Evolutionary conservation across 2,888 invertebrate species (phyloP).

Genomic region (Linnaemya vulpina): DNA sequence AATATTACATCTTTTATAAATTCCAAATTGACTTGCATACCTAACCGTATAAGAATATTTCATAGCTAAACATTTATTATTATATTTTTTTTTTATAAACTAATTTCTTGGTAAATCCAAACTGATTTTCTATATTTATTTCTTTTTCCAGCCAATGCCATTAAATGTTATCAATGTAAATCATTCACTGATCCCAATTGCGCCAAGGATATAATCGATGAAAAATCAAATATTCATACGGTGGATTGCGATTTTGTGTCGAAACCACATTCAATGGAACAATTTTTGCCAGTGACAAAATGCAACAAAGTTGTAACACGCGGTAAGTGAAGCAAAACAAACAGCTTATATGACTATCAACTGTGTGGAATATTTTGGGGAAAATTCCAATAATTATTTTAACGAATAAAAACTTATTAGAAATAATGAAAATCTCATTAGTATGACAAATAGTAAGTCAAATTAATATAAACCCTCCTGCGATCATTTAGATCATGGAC

Average conservation of each 20-base stretch:
- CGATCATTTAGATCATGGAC: not conserved
- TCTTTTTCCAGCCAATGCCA: slow-evolving; percentile 77
- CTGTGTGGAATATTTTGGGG: not conserved
- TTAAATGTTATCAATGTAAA: slow-evolving; percentile 81
- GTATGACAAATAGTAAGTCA: slow-evolving; percentile 5
- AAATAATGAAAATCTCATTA: slow-evolving; percentile 38
- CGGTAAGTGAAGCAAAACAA: slow-evolving; percentile 73
- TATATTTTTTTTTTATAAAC: too few species aligned
- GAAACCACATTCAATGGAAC: slow-evolving; percentile 76
- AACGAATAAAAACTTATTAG: not conserved
- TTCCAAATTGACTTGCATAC: too few species aligned
- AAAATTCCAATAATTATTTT: not conserved
- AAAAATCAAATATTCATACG: slow-evolving; percentile 74
- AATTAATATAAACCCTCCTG: slow-evolving; percentile 6
- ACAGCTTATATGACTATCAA: not conserved
- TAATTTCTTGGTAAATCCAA: too few species aligned
- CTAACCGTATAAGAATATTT: too few species aligned
- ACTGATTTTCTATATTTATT: not conserved
- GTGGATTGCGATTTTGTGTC: slow-evolving; percentile 78
- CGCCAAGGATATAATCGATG: slow-evolving; percentile 77
- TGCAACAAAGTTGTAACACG: slow-evolving; percentile 81
- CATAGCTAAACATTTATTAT: too few species aligned
- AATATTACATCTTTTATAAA: too few species aligned
- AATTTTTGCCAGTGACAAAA: slow-evolving; percentile 79
- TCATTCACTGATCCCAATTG: slow-evolving; percentile 80